Conservation (phyloP, 1,140 invertebrate species). For the Ceratina japonica region DNA sequence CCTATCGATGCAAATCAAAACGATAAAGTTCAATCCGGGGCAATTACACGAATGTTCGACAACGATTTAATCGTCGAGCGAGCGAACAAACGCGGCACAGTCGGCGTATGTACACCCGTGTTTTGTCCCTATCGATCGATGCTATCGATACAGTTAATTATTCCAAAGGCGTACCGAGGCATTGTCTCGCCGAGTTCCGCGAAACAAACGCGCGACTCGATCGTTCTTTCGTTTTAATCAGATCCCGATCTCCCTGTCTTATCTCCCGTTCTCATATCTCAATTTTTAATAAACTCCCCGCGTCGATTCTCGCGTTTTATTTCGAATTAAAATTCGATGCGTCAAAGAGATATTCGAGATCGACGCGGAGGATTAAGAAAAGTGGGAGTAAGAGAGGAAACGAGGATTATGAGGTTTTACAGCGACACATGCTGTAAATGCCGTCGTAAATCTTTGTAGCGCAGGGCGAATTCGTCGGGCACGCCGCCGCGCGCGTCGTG, state of each 20-base stretch:
- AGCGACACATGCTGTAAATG: slow-evolving; percentile 44
- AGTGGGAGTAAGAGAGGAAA: no score
- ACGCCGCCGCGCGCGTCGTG: not conserved
- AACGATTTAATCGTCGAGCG: slow-evolving; percentile 36
- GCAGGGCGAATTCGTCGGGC: slow-evolving; percentile 41
- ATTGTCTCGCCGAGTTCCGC: not conserved
- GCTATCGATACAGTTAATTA: slow-evolving; percentile 6
- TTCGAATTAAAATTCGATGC: no score
- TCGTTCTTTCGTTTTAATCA: not conserved
- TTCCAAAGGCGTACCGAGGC: not conserved
- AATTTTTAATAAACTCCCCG: no score
- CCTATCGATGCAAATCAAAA: slow-evolving; percentile 43
- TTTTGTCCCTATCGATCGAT: not conserved
- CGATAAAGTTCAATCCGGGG: slow-evolving; percentile 22
- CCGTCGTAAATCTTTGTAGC: slow-evolving; percentile 35
- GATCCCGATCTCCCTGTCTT: no score
- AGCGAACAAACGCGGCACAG: not conserved
- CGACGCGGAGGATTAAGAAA: not conserved
- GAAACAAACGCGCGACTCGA: not conserved
- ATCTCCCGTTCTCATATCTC: no score
- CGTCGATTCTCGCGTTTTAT: no score
- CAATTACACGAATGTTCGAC: slow-evolving; percentile 35
- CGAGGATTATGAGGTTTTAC: slow-evolving; percentile 38
- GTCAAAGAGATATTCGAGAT: no score
- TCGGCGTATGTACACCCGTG: not conserved